Percentiles rank a stretch among this genome's conserved stretches.
phyloP scores from a whole-genome alignment of 2,888 invertebrate genomes.

The Drosophila picticornis region DNA sequence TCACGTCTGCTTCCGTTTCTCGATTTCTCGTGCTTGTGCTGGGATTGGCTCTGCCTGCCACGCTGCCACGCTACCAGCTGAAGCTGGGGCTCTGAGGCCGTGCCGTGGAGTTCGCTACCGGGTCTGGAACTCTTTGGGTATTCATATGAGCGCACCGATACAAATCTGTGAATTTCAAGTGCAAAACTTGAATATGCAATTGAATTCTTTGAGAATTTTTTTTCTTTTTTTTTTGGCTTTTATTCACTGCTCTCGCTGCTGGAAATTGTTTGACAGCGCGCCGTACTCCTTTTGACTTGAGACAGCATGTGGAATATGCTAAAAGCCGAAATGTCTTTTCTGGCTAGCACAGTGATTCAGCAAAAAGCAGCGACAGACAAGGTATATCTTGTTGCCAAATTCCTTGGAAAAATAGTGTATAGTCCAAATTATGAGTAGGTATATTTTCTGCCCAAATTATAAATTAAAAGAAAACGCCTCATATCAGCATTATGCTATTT shows the following conservation, averaged over 20 bases:
- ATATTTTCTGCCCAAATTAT: not conserved
- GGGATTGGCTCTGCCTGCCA: conserved; percentile 7
- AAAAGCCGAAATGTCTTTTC: conserved; percentile 17
- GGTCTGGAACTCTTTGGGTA: conserved; percentile 55
- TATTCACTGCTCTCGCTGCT: conserved; percentile 31
- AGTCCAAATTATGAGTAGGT: not conserved
- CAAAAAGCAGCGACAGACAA: not conserved
- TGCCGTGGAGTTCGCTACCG: conserved; percentile 27
- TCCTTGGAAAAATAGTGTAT: not conserved
- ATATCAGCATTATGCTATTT: not conserved
- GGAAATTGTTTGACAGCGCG: conserved; percentile 38
- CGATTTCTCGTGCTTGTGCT: conserved; percentile 29
- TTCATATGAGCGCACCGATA: conserved; percentile 77
- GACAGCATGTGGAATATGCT: conserved; percentile 20
- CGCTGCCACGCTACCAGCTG: not conserved
- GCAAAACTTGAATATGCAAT: conserved; percentile 82
- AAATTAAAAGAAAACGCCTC: not conserved
- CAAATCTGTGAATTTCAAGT: conserved; percentile 80
- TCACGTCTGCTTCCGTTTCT: conserved; percentile 72
- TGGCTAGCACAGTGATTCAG: conserved; percentile 35
- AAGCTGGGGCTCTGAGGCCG: conserved; percentile 11
- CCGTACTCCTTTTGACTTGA: conserved; percentile 12
- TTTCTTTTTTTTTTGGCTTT: conserved; percentile 6
- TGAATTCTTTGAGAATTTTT: conserved; percentile 64
- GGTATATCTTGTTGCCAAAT: not conserved